Evolutionary conservation across 2,888 invertebrate species (phyloP).

Genomic region (Brenthis ino): DNA sequence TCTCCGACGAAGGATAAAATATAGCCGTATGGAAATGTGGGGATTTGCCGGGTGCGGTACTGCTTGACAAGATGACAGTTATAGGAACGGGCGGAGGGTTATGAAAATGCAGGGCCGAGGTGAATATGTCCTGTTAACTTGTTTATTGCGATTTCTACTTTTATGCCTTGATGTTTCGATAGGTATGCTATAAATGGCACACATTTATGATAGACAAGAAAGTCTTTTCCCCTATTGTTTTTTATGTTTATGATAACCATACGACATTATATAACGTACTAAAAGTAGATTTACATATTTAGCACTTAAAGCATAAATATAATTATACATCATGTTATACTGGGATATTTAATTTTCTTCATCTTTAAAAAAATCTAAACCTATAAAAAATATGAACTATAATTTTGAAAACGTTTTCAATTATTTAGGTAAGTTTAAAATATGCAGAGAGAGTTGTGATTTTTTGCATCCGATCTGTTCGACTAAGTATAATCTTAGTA

Average conservation of each 20-base stretch:
- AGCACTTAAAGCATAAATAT: too few species aligned
- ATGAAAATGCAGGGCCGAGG: slow-evolving; percentile 44
- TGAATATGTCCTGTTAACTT: slow-evolving; percentile 60
- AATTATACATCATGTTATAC: too few species aligned
- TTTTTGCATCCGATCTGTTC: too few species aligned
- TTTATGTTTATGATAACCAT: not conserved
- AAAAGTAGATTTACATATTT: too few species aligned
- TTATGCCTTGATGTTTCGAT: slow-evolving; percentile 50
- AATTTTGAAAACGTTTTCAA: too few species aligned
- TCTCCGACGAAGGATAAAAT: slow-evolving; percentile 76
- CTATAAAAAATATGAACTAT: too few species aligned
- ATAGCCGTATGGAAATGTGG: slow-evolving; percentile 76
- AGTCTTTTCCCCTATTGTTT: not conserved
- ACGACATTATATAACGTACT: too few species aligned
- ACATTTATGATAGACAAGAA: slow-evolving; percentile 28
- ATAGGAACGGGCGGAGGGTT: slow-evolving; percentile 59
- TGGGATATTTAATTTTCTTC: too few species aligned
- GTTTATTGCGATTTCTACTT: slow-evolving; percentile 61
- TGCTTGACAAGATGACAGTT: slow-evolving; percentile 81
- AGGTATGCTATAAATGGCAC: slow-evolving; percentile 32
- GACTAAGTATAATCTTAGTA: too few species aligned
- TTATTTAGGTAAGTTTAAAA: too few species aligned
- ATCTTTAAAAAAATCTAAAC: too few species aligned
- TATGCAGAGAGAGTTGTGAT: too few species aligned
- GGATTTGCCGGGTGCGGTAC: slow-evolving; percentile 72